phyloP scores from a whole-genome alignment of 2,888 invertebrate genomes.

The Mongoloraphidia duomilia region DNA sequence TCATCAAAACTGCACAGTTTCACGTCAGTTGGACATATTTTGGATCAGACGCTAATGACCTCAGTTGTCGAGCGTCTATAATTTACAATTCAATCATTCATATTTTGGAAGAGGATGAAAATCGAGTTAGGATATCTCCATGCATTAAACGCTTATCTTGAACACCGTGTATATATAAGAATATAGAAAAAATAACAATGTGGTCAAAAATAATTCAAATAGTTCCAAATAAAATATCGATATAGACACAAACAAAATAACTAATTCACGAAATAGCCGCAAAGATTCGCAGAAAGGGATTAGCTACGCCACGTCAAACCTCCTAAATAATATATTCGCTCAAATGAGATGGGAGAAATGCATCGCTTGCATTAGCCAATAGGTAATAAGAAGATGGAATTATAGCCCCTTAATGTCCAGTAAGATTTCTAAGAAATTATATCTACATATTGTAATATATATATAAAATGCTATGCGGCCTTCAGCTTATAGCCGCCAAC shows the following conservation, averaged over 20 bases:
- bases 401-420: background rate
- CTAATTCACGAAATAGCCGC: background rate
- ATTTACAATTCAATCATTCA: no score
- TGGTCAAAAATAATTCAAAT: background rate
- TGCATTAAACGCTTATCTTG: background rate
- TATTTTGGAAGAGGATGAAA: background rate
- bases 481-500: no score
- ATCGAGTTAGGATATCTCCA: background rate
- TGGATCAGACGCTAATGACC: no score
- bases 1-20: no score
- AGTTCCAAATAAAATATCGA: background rate
- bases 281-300: background rate
- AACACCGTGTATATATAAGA: background rate
- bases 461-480: no score
- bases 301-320: background rate
- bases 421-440: background rate
- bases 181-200: background rate
- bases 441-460: no score
- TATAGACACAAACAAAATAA: background rate
- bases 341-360: background rate
- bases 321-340: background rate
- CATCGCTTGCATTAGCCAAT: background rate
- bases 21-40: no score
- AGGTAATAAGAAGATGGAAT: background rate
- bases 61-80: no score